Base-by-base conservation (phyloP, 1,140 invertebrate genomes). In the Lerema accius region DNA sequence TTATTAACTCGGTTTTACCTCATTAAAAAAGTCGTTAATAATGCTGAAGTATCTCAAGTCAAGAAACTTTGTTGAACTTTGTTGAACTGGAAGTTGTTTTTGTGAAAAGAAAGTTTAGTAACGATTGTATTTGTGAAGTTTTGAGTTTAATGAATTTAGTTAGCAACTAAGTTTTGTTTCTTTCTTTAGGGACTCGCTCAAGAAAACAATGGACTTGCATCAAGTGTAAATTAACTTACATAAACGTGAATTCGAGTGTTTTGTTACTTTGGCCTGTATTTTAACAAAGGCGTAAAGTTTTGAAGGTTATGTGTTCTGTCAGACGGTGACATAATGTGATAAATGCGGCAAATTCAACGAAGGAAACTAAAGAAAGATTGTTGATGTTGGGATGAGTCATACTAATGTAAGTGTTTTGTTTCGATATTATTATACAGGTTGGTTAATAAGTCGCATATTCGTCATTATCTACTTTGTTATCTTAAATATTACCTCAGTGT, bases 301-400 rank as follows among this genome's bases (percentile, higher is more conserved):
- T 23, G 59, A 65, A 67, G 67, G 55, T 60, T 67, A 68, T 32
- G 6, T 32, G 6, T 50, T 49, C 60, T 68, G 62, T 55, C 43
- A 62, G 49, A 53, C 17, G 45, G 43, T 69, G 63, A 62, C 55
- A 61, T 68, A 51, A 66, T 26, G 28, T 14, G 40, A 61, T 68
- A 74, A 72, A 63, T 75, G 78, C 73, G 76, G 71, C 62, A 85
- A 85, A 72, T 80, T 80, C 71, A 76, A 80, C 49, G 45, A 55
- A 40, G 51, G 58, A 32, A 56, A 46, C 55, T 42, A 50, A 40
- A 56, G 55, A 17, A 56, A 46, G 16, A 19, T 56, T 16, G 46
- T 66, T 67, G 69, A 69, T 65, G 62, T 69, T 51, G 40, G 28
- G 55, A 62, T 78, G 73, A 75, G 43, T 78, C 70, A 76, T 73